Evolutionary conservation across 2,888 invertebrate species (phyloP), one percentile per base, ranked within the genome.

Genomic region (Caenorhabditis wallacei): DNA sequence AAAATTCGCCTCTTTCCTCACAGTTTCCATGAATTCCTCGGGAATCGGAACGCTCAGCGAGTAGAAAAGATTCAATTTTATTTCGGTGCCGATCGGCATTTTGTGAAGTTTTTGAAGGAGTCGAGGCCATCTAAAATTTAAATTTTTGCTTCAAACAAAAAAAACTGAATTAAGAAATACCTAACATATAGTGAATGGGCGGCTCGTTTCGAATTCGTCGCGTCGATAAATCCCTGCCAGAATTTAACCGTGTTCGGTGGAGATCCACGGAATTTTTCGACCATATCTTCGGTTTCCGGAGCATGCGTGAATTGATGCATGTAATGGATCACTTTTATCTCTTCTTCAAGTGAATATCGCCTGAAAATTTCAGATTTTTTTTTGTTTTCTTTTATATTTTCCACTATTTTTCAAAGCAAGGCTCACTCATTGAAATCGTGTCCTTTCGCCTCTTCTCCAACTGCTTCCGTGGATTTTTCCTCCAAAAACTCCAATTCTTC

Each of bases 51-150:
- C 7, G 51, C 37, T 51, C 20, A 72, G 20, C 1, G 72, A 72
- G 30, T 72, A 72, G 30, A 40, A 72, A 1, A 74, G 30, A 56
- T 74, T 48, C 37, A 74, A 30, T 43, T 64, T 74, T 43, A 61
- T 53, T 26, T 74, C 72, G 3, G 64, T 64, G 0, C 40, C 26
- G 22, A 74, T 51, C 13, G 72, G 72, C 24, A 64, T 30, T n/a
- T 18, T 16, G 35, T 63, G 72, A 4, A 75, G 26, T 7, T n/a
- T 56, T 1, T 16, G 24, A 16, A 57, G 46, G 11, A 57, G 1
- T 16, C 24, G 64, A 0, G 11, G 18, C 35, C 30, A 63, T 40
- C 71, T 75, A 22, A 57, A 75, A 40, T 2, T 5, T 16, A 11
- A 16, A 8, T 35, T 18, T 3, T 18, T 11, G 18, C 10, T 57